phyloP scores from a whole-genome alignment of 2,888 invertebrate species.

The Arge pagana region DNA sequence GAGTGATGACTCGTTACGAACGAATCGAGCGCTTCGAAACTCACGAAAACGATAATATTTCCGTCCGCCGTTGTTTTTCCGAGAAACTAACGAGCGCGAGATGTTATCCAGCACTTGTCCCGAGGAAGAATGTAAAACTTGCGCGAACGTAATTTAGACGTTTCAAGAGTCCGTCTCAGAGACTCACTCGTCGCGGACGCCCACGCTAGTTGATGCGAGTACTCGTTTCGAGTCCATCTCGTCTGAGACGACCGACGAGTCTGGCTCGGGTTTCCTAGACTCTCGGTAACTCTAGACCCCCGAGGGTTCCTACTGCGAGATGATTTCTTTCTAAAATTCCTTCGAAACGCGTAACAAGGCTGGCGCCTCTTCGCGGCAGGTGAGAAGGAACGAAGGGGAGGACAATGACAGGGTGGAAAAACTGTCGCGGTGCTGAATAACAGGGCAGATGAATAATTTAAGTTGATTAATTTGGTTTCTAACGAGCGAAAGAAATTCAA shows the following conservation, averaged over 20 bases:
- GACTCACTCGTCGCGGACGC: background rate
- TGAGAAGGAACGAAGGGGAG: background rate
- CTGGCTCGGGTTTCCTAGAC: constrained; percentile 5
- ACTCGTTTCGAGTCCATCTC: background rate
- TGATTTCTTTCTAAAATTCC: constrained; percentile 1
- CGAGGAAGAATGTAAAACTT: constrained; percentile 12
- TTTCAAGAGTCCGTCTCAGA: constrained; percentile 1
- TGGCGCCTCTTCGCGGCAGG: background rate
- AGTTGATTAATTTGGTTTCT: constrained; percentile 14
- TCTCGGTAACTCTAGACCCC: constrained; percentile 12
- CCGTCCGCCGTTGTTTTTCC: background rate
- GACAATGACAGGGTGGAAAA: background rate
- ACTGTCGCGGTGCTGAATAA: constrained; percentile 5
- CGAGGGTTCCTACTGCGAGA: constrained; percentile 1
- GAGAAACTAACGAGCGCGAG: constrained; percentile 9
- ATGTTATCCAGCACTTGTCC: constrained; percentile 11
- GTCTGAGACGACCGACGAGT: constrained; percentile 3
- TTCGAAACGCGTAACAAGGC: background rate
- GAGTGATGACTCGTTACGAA: background rate
- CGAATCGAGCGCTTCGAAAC: constrained; percentile 1
- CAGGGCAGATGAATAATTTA: constrained; percentile 21
- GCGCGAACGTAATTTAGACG: constrained; percentile 12
- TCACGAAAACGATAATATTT: background rate
- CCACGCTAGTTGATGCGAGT: background rate
- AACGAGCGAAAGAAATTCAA: constrained; percentile 7